Percentiles rank a stretch among this genome's conserved stretches.
Evolutionary conservation across 2,113 vertebrate genomes (phyloP).

Genomic region (Malurus elegans): DNA sequence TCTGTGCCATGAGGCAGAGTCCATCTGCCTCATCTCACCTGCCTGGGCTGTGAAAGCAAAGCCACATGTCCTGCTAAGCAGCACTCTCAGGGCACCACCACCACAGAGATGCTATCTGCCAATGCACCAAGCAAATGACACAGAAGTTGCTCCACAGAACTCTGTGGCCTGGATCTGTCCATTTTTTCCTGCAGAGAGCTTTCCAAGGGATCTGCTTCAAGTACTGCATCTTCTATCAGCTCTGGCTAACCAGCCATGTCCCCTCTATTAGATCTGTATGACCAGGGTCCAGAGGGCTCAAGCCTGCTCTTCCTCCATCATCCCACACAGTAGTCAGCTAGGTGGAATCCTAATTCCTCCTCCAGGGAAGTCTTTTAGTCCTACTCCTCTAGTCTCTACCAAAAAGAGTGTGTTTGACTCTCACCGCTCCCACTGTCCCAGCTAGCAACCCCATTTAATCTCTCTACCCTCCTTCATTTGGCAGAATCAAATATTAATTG

Average conservation of each 20-base stretch:
- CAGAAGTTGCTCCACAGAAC: not conserved
- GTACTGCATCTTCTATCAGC: not conserved
- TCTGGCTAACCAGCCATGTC: not conserved
- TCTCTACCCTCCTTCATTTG: conserved; percentile 28
- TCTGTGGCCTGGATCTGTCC: not conserved
- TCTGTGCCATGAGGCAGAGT: not conserved
- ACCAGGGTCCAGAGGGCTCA: not conserved
- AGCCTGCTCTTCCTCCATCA: not conserved
- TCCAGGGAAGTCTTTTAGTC: not conserved
- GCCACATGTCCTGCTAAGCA: not conserved
- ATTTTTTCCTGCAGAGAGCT: not conserved
- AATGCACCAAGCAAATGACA: not conserved
- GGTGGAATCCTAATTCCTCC: not conserved
- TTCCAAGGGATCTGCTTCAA: not conserved
- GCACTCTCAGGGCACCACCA: not conserved
- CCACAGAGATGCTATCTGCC: not conserved
- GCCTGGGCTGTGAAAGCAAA: not conserved
- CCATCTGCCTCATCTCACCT: not conserved
- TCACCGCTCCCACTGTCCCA: not conserved
- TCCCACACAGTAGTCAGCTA: not conserved
- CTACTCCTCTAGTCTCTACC: not conserved
- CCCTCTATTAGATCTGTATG: not conserved
- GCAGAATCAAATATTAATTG: conserved; percentile 52
- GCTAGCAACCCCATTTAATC: conserved; percentile 21
- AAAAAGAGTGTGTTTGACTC: not conserved